Conservation (phyloP, 2,888 invertebrate genomes). For the Urechis unicinctus region DNA sequence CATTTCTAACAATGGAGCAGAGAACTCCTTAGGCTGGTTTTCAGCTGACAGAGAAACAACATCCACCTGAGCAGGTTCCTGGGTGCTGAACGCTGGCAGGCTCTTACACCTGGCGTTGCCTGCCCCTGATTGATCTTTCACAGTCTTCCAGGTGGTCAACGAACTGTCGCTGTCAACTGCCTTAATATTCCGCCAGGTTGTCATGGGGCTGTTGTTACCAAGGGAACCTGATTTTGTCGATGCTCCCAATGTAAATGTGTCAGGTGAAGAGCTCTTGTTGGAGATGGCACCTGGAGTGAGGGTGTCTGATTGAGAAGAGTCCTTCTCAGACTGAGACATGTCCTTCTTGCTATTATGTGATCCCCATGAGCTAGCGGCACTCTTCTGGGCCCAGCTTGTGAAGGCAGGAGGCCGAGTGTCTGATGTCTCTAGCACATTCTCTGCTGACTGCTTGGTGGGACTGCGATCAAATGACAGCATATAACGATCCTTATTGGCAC, state of each 20-base stretch:
- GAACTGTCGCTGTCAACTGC: background rate
- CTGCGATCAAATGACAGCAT: constrained; percentile 22
- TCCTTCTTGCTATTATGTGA: too few relatives aligned
- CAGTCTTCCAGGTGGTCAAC: constrained; percentile 8
- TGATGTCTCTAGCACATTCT: constrained; percentile 11
- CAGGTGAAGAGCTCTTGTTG: constrained; percentile 1
- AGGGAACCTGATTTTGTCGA: background rate
- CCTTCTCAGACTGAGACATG: too few relatives aligned
- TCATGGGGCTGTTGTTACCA: too few relatives aligned
- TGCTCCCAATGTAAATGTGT: background rate
- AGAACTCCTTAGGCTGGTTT: background rate
- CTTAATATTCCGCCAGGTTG: constrained; percentile 15
- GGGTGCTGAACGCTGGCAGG: constrained; percentile 7
- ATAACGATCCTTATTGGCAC: constrained; percentile 20
- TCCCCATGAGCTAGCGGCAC: background rate
- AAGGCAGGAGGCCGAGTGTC: background rate
- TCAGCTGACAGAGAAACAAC: background rate
- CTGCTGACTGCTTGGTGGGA: constrained; percentile 12
- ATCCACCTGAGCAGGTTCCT: background rate
- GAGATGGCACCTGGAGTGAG: background rate
- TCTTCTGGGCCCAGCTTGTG: constrained; percentile 14
- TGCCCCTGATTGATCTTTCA: constrained; percentile 1
- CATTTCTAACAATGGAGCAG: constrained; percentile 13
- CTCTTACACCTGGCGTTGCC: constrained; percentile 8
- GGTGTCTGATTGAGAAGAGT: too few relatives aligned